Percentiles rank a stretch among this genome's conserved stretches.
Conservation (phyloP, 2,797 vertebrate species). For the Malurus leucopterus region DNA sequence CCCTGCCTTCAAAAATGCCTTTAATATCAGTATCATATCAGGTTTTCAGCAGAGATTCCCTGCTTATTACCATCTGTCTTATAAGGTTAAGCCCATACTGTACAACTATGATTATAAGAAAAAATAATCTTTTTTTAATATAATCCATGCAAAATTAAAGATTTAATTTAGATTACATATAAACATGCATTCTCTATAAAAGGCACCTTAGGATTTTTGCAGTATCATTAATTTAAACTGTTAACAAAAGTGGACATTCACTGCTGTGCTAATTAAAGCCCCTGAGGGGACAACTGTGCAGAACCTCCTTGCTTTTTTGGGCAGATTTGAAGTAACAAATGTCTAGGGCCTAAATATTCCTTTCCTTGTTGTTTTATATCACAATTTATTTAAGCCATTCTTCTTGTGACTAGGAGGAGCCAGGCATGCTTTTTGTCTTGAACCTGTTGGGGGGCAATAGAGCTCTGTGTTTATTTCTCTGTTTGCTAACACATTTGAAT, state of each 20-base stretch:
- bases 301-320: background rate
- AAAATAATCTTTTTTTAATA: background rate
- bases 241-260: background rate
- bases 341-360: background rate
- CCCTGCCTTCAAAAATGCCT: background rate
- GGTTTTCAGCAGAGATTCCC: background rate
- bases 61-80: background rate
- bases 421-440: background rate
- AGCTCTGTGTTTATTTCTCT: background rate
- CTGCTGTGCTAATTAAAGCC: background rate
- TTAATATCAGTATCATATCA: background rate
- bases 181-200: background rate
- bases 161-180: background rate
- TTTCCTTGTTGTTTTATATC: background rate
- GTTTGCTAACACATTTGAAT: background rate
- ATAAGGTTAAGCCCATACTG: background rate
- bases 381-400: background rate
- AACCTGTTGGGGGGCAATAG: background rate
- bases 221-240: background rate
- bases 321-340: background rate
- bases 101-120: background rate
- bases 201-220: background rate
- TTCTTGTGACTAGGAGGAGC: background rate
- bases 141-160: background rate
- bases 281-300: background rate